phyloP scores from a whole-genome alignment of 2,888 invertebrate species.

The Dynastes hyllus region DNA sequence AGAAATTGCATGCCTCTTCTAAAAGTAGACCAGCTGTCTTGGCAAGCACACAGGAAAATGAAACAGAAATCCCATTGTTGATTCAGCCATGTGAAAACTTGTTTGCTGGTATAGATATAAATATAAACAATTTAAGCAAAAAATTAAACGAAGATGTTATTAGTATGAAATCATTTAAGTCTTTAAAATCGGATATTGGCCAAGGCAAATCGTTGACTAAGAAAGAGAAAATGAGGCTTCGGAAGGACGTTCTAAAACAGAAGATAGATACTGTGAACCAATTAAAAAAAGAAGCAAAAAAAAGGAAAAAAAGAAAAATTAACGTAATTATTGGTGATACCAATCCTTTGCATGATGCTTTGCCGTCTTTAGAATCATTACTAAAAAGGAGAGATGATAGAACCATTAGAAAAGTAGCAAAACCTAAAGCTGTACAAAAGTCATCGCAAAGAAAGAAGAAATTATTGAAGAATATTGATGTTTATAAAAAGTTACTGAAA shows the following conservation, averaged over 20 bases:
- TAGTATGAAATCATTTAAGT: slow-evolving; percentile 65
- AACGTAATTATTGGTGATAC: slow-evolving; percentile 63
- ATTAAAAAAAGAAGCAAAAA: slow-evolving; percentile 62
- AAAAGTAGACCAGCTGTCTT: slow-evolving; percentile 2
- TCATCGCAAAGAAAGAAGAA: slow-evolving; percentile 51
- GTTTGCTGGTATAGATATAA: slow-evolving; percentile 61
- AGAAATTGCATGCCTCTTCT: slow-evolving; percentile 37
- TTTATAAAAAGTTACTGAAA: slow-evolving; percentile 51
- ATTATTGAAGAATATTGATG: slow-evolving; percentile 41
- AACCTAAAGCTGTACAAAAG: slow-evolving; percentile 52
- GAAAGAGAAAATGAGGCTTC: slow-evolving; percentile 65
- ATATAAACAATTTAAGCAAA: slow-evolving; percentile 56
- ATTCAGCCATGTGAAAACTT: slow-evolving; percentile 56
- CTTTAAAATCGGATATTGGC: slow-evolving; percentile 61
- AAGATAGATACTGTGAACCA: slow-evolving; percentile 64
- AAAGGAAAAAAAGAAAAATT: slow-evolving; percentile 59
- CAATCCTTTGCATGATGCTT: slow-evolving; percentile 64
- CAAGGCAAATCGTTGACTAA: slow-evolving; percentile 60
- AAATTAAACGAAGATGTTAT: slow-evolving; percentile 60
- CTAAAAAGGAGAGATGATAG: slow-evolving; percentile 47
- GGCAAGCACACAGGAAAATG: background rate
- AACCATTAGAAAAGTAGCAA: background rate
- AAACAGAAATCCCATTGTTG: slow-evolving; percentile 23
- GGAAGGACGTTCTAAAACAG: slow-evolving; percentile 62
- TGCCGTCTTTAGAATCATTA: slow-evolving; percentile 65